Conservation (phyloP, 2,888 invertebrate species). For the Cactoblastis cactorum region DNA sequence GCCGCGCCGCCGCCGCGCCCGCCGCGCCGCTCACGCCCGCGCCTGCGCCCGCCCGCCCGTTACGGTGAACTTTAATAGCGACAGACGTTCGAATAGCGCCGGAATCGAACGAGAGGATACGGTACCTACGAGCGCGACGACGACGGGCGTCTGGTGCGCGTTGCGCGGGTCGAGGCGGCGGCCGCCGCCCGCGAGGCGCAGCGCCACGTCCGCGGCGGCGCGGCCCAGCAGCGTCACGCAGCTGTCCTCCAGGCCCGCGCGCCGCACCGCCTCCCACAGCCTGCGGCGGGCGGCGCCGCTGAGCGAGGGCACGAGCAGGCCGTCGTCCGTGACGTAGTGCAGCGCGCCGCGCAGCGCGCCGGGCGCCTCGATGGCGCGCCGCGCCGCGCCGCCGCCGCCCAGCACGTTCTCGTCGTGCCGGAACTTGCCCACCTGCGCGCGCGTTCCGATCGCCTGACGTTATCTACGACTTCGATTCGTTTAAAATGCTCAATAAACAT, state of each 20-base stretch:
- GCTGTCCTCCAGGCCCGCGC: slow-evolving; percentile 73
- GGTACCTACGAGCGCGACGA: slow-evolving; percentile 83
- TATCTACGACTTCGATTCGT: no score
- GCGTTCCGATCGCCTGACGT: no score
- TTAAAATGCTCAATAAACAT: no score
- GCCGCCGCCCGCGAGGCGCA: slow-evolving; percentile 87
- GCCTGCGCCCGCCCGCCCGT: slow-evolving; percentile 36
- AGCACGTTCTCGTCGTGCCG: slow-evolving; percentile 94
- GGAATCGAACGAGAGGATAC: no score
- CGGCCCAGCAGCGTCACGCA: slow-evolving; percentile 88
- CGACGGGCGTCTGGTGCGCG: slow-evolving; percentile 92
- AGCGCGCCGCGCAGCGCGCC: slow-evolving; percentile 70
- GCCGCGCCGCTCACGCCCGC: slow-evolving; percentile 78
- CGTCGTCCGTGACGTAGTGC: slow-evolving; percentile 89
- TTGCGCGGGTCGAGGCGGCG: slow-evolving; percentile 91
- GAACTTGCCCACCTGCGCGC: slow-evolving; percentile 63
- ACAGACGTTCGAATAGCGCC: no score
- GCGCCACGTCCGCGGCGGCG: slow-evolving; percentile 90
- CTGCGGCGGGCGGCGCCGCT: slow-evolving; percentile 82
- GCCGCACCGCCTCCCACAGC: slow-evolving; percentile 74
- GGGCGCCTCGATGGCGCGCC: slow-evolving; percentile 84
- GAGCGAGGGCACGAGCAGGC: slow-evolving; percentile 88
- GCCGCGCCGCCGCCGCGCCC: slow-evolving; percentile 87
- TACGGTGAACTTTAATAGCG: no score
- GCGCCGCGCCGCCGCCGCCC: slow-evolving; percentile 27